Percentiles rank a stretch among this genome's conserved stretches.
Conservation (phyloP, 35 echinoderm and acorn worm species). For the Acanthaster planci region DNA sequence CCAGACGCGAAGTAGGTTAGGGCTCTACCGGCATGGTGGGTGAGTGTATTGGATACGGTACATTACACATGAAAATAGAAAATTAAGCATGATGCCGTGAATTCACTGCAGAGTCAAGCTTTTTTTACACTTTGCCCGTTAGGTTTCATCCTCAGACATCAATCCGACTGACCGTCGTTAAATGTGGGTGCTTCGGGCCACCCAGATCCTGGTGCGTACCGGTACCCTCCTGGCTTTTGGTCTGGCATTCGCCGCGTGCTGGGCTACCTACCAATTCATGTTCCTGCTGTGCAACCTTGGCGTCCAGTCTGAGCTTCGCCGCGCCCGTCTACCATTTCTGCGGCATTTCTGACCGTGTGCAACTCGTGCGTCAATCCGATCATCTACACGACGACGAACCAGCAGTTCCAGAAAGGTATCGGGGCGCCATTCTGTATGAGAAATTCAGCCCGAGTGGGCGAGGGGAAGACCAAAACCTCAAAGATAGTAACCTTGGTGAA, state of each 20-base stretch:
- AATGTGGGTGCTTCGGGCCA: conserved; percentile 61
- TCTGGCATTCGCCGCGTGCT: conserved; percentile 67
- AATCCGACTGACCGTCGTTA: neutral
- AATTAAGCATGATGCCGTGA: no score
- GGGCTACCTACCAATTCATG: conserved; percentile 74
- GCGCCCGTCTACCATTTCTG: conserved; percentile 57
- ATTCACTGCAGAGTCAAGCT: no score
- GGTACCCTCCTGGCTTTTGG: conserved; percentile 64
- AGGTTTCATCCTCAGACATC: no score
- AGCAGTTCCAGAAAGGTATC: conserved; percentile 50
- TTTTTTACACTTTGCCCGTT: no score
- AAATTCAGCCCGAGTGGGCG: no score
- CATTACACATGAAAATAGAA: no score
- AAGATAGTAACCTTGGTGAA: no score
- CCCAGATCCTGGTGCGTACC: conserved; percentile 19
- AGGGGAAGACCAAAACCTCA: no score
- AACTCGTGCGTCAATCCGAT: conserved; percentile 81
- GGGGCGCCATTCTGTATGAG: neutral
- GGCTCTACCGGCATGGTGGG: no score
- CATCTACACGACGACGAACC: conserved; percentile 71
- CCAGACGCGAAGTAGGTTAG: no score
- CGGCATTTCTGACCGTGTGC: conserved; percentile 63
- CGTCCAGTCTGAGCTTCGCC: conserved; percentile 58
- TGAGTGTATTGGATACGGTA: no score
- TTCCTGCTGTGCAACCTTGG: conserved; percentile 69